Conservation (phyloP, 2,888 invertebrate genomes). For the Boloria selene region DNA sequence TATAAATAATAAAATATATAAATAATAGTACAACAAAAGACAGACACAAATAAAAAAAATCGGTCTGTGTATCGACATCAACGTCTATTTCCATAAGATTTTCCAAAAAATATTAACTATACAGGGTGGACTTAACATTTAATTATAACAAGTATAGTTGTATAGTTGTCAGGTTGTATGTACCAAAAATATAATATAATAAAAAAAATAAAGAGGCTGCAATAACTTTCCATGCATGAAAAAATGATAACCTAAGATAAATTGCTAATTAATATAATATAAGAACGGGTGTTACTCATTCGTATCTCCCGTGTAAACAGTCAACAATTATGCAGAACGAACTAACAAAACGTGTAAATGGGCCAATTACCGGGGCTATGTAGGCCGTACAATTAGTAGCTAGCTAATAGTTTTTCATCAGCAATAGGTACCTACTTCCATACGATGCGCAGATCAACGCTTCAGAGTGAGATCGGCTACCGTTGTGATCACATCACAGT, state of each 20-base stretch:
- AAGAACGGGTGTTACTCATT: slow-evolving; percentile 64
- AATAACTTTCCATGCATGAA: not conserved
- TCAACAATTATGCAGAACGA: slow-evolving; percentile 73
- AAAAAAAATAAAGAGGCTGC: not conserved
- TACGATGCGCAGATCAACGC: slow-evolving; percentile 58
- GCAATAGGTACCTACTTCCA: slow-evolving; percentile 64
- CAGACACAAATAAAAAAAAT: too few relatives aligned
- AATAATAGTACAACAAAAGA: too few relatives aligned
- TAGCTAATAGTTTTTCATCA: slow-evolving; percentile 80
- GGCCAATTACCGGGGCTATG: slow-evolving; percentile 80
- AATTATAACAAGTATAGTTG: too few relatives aligned
- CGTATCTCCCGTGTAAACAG: slow-evolving; percentile 69
- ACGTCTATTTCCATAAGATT: too few relatives aligned
- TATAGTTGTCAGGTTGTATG: too few relatives aligned
- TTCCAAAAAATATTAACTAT: too few relatives aligned
- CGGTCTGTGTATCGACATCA: too few relatives aligned
- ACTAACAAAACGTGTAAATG: slow-evolving; percentile 82
- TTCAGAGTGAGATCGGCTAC: slow-evolving; percentile 71
- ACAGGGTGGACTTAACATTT: too few relatives aligned
- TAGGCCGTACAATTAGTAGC: slow-evolving; percentile 79
- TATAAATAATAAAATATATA: too few relatives aligned
- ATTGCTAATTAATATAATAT: slow-evolving; percentile 39
- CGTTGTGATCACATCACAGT: slow-evolving; percentile 56
- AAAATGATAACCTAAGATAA: not conserved
- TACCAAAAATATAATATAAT: not conserved